Base-by-base conservation (phyloP, 2,113 vertebrate genomes). In the Fregata magnificens region DNA sequence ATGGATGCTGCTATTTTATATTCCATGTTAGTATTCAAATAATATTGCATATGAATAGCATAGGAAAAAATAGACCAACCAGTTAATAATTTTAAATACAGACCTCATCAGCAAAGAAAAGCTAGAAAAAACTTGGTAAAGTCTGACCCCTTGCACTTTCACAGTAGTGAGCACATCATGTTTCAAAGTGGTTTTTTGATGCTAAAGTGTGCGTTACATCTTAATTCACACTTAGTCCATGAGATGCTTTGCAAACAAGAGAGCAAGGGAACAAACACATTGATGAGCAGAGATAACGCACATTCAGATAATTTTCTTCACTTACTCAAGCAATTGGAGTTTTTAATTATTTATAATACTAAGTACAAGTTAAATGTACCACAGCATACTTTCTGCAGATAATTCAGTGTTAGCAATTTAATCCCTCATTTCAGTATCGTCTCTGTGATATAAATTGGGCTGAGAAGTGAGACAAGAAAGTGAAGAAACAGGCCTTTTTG, bases 1-100 rank as follows among this genome's bases (percentile, higher is more conserved):
- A 91, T 91, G 88, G 73, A 96, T 96, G 91, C 95, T 95, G 95
- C 93, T 97, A 95, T 92, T 97, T 95, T 93, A 90, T 95, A 94
- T 82, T 93, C 74, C 16, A 6, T 92, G 93, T 94, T 95, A 96
- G 55, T 95, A 90, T 77, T 94, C 62, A 93, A 96, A 85, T 88
- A 94, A 89, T 95, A 82, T 53, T 86, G 72, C 86, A 44, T 96
- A 97, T 71, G 45, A 88, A 83, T 94, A 96, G 94, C 53, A 82
- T 96, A 90, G 80, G 66, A 95, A 93, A 56, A 93, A 95, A 86
- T 69, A 96, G 65, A 91, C 88, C 79, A 49, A 95, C 22, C 67
- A 73, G 61, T 94, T 93, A 94, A 73, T 96, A 90, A 93, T 95
- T 93, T 95, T 89, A 97, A 91, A 82, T 65, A 58, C 78, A 96